Conservation (phyloP, 2,113 vertebrate genomes). For the Nibea albiflora region DNA sequence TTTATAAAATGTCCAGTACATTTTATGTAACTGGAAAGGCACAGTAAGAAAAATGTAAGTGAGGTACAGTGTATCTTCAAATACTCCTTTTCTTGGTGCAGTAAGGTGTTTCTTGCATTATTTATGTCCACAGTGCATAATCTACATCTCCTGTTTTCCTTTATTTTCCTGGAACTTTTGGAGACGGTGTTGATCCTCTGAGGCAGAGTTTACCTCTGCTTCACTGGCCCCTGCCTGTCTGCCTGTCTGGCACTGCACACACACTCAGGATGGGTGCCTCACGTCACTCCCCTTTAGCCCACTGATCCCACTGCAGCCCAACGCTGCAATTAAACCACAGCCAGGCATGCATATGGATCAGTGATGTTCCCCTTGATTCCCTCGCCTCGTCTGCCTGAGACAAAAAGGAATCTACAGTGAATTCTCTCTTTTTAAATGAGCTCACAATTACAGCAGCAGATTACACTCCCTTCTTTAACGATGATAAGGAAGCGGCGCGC, state of each 20-base stretch:
- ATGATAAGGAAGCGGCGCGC: constrained; percentile 21
- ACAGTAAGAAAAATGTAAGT: not conserved
- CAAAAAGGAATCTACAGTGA: constrained; percentile 5
- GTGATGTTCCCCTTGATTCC: constrained; percentile 45
- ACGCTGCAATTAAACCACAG: constrained; percentile 55
- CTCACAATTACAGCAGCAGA: constrained; percentile 29
- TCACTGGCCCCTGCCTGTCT: constrained; percentile 4
- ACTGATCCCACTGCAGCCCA: constrained; percentile 37
- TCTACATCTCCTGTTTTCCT: constrained; percentile 19
- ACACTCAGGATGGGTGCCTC: constrained; percentile 9
- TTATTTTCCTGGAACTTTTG: constrained; percentile 14
- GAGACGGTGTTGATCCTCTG: constrained; percentile 17
- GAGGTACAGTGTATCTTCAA: not conserved
- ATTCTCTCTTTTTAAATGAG: constrained; percentile 42
- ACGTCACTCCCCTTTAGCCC: constrained; percentile 31
- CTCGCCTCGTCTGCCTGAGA: constrained; percentile 25
- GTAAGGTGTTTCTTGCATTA: constrained; percentile 38
- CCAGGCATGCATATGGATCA: constrained; percentile 67
- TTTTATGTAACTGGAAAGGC: not conserved
- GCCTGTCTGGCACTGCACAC: constrained; percentile 22
- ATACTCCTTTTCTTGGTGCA: constrained; percentile 10
- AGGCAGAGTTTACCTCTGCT: constrained; percentile 34
- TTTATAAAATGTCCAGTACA: not conserved
- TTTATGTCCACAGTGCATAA: constrained; percentile 42
- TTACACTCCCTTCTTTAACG: not conserved